Percentiles rank a stretch among this genome's conserved stretches.
These are phyloP conservation scores for Oriolus oriolus DNA, from an alignment of 2,113 vertebrate genomes.

Conservation along the genomic window DNA sequence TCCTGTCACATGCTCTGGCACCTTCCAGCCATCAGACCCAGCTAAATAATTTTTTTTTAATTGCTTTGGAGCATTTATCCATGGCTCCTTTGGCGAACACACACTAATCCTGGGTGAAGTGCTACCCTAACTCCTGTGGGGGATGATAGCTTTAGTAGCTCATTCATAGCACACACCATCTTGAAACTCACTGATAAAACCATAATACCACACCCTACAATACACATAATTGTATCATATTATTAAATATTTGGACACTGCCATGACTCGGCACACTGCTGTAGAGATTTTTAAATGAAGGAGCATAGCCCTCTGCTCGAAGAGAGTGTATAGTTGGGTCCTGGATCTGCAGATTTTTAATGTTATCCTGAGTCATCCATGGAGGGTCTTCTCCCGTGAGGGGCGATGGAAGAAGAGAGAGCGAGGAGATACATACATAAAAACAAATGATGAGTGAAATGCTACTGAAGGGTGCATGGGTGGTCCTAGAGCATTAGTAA, in stretches of 20 bases:
- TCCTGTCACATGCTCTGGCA: not conserved
- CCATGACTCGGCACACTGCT: not conserved
- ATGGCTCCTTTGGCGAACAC: not conserved
- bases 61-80: not conserved
- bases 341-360: not conserved
- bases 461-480: not conserved
- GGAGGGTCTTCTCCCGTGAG: not conserved
- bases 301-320: not conserved
- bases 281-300: not conserved
- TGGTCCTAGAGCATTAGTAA: not conserved
- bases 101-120: not conserved
- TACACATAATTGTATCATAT: not conserved
- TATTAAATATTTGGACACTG: constrained; percentile 24
- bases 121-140: not conserved
- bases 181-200: constrained; percentile 15
- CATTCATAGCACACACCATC: not conserved
- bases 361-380: not conserved
- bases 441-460: not conserved
- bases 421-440: not conserved
- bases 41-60: not conserved
- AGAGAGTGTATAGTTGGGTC: not conserved
- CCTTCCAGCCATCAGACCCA: not conserved
- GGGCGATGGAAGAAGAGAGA: not conserved
- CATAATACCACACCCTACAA: not conserved
- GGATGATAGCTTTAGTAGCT: not conserved